These are phyloP conservation scores for Theristicus caerulescens DNA, from an alignment of 2,113 vertebrate genomes.

Conservation along the genomic window DNA sequence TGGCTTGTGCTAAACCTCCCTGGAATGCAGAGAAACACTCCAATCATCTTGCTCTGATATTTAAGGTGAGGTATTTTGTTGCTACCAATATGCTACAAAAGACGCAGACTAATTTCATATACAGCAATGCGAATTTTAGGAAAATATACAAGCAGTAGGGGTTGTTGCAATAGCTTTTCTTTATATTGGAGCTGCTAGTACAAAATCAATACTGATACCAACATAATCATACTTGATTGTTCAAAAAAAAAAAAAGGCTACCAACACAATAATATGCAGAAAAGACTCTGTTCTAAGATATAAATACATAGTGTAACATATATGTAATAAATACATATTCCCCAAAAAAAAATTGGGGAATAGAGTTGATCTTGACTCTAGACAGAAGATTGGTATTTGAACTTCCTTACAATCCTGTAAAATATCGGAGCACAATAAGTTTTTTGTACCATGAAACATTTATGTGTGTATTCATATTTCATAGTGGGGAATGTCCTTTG, in stretches of 20 bases:
- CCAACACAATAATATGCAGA: neutral
- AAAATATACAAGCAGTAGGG: neutral
- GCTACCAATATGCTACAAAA: neutral
- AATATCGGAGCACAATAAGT: neutral
- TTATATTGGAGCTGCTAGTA: neutral
- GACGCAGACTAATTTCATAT: neutral
- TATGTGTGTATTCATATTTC: neutral
- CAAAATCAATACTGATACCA: neutral
- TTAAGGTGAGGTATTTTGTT: slow-evolving; percentile 79
- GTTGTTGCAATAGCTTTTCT: neutral
- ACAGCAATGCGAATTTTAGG: neutral
- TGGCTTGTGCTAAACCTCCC: slow-evolving; percentile 91
- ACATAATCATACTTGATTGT: neutral
- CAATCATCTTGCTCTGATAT: slow-evolving; percentile 91
- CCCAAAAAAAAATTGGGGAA: neutral
- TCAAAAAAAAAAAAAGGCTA: neutral
- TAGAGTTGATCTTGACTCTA: neutral
- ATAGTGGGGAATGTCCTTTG: neutral
- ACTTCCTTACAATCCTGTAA: neutral
- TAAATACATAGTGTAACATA: neutral
- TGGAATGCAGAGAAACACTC: slow-evolving; percentile 94
- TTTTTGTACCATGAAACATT: neutral
- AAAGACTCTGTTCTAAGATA: neutral
- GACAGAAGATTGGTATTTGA: neutral
- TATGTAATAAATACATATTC: no score